Evolutionary conservation across 2,888 invertebrate species (phyloP).

Genomic region (Nomada ferruginata): DNA sequence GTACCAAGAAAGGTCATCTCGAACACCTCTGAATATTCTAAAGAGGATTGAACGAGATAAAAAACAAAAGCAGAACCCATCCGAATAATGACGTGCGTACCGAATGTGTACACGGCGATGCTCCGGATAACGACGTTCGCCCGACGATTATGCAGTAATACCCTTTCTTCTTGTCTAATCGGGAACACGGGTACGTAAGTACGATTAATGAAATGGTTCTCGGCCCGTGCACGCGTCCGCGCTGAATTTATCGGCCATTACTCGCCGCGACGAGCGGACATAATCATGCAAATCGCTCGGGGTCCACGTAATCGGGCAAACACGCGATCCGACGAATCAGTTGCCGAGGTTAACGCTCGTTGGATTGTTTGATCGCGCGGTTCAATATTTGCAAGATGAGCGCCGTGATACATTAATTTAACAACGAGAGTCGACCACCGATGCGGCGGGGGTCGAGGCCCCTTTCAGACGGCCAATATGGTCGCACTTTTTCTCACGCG

Average conservation of each 20-base stretch:
- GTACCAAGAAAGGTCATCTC: too few relatives aligned
- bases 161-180: slow-evolving; percentile 37
- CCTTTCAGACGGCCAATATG: not conserved
- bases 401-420: slow-evolving; percentile 45
- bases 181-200: slow-evolving; percentile 34
- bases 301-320: slow-evolving; percentile 68
- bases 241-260: slow-evolving; percentile 53
- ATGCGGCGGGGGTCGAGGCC: slow-evolving; percentile 1
- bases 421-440: slow-evolving; percentile 5
- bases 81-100: not conserved
- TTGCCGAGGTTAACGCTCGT: slow-evolving; percentile 65
- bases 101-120: slow-evolving; percentile 7
- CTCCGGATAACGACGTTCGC: slow-evolving; percentile 26
- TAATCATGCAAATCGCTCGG: slow-evolving; percentile 69
- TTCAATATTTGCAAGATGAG: slow-evolving; percentile 60
- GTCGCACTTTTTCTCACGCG: too few relatives aligned
- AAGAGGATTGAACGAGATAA: too few relatives aligned
- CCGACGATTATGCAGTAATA: slow-evolving; percentile 48
- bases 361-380: slow-evolving; percentile 58
- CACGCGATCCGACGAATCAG: slow-evolving; percentile 66
- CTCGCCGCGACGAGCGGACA: slow-evolving; percentile 64
- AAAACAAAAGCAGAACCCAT: not conserved
- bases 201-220: slow-evolving; percentile 52
- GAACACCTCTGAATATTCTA: too few relatives aligned
- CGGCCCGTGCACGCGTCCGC: slow-evolving; percentile 36